These are phyloP conservation scores for Spea bombifrons DNA, from an alignment of 2,113 vertebrate genomes.

Conservation along the genomic window DNA sequence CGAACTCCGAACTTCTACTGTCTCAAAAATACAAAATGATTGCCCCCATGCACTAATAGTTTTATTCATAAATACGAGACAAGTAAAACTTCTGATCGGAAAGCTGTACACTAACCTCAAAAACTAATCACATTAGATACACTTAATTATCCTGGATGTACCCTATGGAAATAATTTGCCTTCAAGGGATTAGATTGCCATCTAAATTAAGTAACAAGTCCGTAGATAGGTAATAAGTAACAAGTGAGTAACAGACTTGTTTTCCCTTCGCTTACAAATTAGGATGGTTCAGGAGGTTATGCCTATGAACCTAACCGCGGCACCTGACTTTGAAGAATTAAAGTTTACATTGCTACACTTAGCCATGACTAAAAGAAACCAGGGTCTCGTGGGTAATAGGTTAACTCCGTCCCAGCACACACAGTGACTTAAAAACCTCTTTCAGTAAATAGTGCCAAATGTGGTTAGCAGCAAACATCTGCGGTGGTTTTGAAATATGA, in stretches of 20 bases:
- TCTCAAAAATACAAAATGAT: too few species aligned
- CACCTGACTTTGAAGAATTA: slow-evolving; percentile 16
- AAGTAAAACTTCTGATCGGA: too few species aligned
- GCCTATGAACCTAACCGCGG: neutral
- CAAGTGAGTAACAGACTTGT: neutral
- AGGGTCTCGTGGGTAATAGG: slow-evolving; percentile 54
- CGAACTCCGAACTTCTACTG: too few species aligned
- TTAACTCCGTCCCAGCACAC: slow-evolving; percentile 51
- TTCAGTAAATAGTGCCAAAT: slow-evolving; percentile 50
- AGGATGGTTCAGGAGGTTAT: too few species aligned
- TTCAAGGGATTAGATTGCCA: too few species aligned
- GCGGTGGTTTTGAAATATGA: slow-evolving; percentile 44
- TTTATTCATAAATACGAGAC: too few species aligned
- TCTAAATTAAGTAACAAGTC: neutral
- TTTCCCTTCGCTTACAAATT: too few species aligned
- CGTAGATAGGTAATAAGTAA: neutral
- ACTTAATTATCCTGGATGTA: too few species aligned
- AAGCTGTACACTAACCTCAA: too few species aligned
- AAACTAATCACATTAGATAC: too few species aligned
- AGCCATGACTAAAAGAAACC: slow-evolving; percentile 48
- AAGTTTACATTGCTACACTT: slow-evolving; percentile 53
- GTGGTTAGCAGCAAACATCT: slow-evolving; percentile 52
- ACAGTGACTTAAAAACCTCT: slow-evolving; percentile 50
- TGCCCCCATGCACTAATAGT: too few species aligned
- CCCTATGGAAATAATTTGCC: too few species aligned